Base-by-base conservation (phyloP, 2,113 vertebrate species). In the Hyaena hyaena region DNA sequence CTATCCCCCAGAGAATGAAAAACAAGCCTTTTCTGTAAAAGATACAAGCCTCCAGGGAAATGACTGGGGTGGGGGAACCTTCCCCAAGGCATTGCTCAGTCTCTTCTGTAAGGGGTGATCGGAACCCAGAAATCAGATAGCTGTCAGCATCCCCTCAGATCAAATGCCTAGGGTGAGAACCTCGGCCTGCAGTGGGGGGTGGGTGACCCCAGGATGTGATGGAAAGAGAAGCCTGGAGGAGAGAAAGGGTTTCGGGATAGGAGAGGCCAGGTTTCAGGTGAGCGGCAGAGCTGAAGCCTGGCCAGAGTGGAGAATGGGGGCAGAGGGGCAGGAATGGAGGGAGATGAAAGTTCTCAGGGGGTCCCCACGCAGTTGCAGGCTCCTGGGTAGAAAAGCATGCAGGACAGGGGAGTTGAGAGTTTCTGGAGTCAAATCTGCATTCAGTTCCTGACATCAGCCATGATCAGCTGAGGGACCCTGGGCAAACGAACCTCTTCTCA, bases 41-140 rank as follows among this genome's bases (percentile, higher is more conserved):
- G 88, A 87, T 35, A 35, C 19, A 87, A 73, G 24, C 28, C 31
- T 87, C 80, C 39, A 45, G 24, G 43, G 53, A 76, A 5, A 39
- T 14, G 10, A 55, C 53, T 63, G 21, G 69, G 15, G 3, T 4
- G 33, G 21, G n/a, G 7, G 8, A 15, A 1, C 1, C 0, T 33
- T 19, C 55, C 48, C 73, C 16, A 71, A 58, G 50, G 58, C 45
- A 58, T 58, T 35, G 71, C 45, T 88, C 71, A 43, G 24, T 76
- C 55, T 69, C 92, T 84, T 90, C 69, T 73, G 31, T 55, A 61
- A 76, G 82, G 33, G 35, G 19, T 35, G 79, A 53, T 26, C n/a
- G 2, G 15, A 84, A 31, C 19, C 71, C 55, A 23, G 1, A 65
- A 39, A 31, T 16, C 48, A 55, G 58, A 21, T 2, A 7, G 2